Base-by-base conservation (phyloP, 1,140 invertebrate genomes). In the Diprion similis region DNA sequence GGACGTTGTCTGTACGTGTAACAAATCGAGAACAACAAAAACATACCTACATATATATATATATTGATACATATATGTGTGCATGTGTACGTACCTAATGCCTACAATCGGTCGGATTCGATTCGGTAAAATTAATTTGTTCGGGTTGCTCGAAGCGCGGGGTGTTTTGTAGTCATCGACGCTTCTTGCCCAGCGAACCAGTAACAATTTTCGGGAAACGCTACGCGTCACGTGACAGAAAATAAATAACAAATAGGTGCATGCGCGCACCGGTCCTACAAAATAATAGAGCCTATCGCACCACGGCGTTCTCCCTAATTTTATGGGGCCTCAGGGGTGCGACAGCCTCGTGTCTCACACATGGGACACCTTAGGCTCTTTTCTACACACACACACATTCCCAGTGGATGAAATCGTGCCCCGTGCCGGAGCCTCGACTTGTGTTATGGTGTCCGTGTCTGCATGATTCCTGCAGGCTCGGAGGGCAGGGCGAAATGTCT, bases 401-500 rank as follows among this genome's bases (percentile, higher is more conserved):
- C 6, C 8, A 9, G 3, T 17, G n/a, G 11, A 59, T 9, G 8
- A 0, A 59, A 37, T 37, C n/a, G 51, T 59, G 51, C 51, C 11
- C 11, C 11, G 51, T 13, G 51, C n/a, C n/a, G 11, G 51, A 59
- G 51, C 51, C n/a, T 10, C 51, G 51, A 8, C 51, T 17, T 59
- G 4, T 9, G 51, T 37, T 37, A 37, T 6, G 24, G 24, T 37
- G 24, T 37, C 51, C 51, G n/a, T 15, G 51, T 17, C 51, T 13
- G 11, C 11, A 15, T 59, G 51, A 10, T 51, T 51, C 48, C 48
- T 51, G 48, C 48, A 15, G 48, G 66, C 19, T 46, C 10, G 51
- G 15, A 71, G 64, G 69, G 73, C 18, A 51, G 45, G 69, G 65
- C 65, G 73, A 72, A 76, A 75, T 67, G 51, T 46, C 51, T 6